Evolutionary conservation across 1,140 invertebrate genomes (phyloP), one percentile per base, ranked within the genome.

Genomic region (Drosophila quadrilineata): DNA sequence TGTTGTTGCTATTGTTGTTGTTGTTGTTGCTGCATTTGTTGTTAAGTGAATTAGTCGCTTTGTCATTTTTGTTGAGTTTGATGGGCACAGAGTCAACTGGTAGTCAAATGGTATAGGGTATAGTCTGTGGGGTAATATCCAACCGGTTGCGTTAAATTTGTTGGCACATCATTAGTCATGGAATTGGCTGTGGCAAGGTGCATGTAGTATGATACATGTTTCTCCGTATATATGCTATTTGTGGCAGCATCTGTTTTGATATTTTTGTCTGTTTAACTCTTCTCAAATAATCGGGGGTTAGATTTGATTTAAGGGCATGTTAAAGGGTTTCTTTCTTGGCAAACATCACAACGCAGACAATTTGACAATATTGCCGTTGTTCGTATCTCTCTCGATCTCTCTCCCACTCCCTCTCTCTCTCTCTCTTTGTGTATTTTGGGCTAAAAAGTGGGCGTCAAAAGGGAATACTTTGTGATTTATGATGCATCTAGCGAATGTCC

Each of bases 161-260:
- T 77, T 88, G 86, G 72, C 86, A 88, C 75, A 85, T 88, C 79
- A 88, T 88, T 88, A 88, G 86, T 88, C 66, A 86, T 26, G 76
- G 56, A 29, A 35, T 41, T 73, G 36, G 9, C 26, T 3, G 41
- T 24, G 64, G 49, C 66, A 84, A 77, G 74, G 74, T 77, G 56
- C 49, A 59, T 35, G 52, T 53, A n/a, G 24, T 9, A 50, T n/a
- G n/a, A n/a, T n/a, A n/a, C n/a, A n/a, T n/a, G n/a, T n/a, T n/a
- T n/a, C n/a, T n/a, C n/a, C n/a, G n/a, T n/a, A n/a, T n/a, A n/a
- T n/a, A n/a, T n/a, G n/a, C n/a, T n/a, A n/a, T n/a, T n/a, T n/a
- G n/a, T n/a, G n/a, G n/a, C 41, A 45, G 76, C 86, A 88, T 88
- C 85, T 88, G 86, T 82, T 71, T 74, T 70, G 66, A 85, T 80